phyloP scores from a whole-genome alignment of 2,797 vertebrate genomes.

The Coilia nasus region DNA sequence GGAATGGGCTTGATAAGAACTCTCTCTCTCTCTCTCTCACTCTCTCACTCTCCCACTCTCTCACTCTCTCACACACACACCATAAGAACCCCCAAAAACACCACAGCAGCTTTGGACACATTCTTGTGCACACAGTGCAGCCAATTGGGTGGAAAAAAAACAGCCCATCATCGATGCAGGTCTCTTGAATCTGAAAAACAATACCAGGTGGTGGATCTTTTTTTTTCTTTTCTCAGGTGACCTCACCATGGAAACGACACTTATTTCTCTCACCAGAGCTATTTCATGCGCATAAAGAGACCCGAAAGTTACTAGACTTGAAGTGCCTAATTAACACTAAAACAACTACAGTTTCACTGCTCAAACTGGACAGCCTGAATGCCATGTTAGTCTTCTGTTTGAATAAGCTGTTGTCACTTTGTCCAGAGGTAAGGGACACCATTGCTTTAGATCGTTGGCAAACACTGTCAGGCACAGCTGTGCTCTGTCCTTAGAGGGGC shows the following conservation, averaged over 20 bases:
- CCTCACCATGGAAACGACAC: background rate
- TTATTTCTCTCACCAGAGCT: background rate
- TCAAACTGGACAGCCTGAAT: background rate
- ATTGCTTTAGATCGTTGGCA: slow-evolving; percentile 31
- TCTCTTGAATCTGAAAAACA: background rate
- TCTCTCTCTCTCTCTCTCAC: no score
- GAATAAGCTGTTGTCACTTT: background rate
- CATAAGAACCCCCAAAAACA: background rate
- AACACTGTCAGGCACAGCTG: slow-evolving; percentile 28
- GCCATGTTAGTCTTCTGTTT: background rate
- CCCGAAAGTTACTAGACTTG: background rate
- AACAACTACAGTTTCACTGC: background rate
- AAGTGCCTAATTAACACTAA: background rate
- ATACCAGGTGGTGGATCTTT: background rate
- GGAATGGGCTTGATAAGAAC: background rate
- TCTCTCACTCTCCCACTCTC: no score
- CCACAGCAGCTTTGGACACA: background rate
- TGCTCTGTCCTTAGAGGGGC: background rate
- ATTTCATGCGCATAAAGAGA: background rate
- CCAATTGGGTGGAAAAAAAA: background rate
- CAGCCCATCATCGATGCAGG: background rate
- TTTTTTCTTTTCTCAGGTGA: background rate
- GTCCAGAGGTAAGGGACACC: background rate
- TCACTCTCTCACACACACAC: no score
- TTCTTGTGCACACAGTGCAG: background rate